A percentile compares a stretch with the other conserved stretches of the same genome.
Conservation (phyloP, 1,140 invertebrate genomes). For the Habropoda laboriosa region DNA sequence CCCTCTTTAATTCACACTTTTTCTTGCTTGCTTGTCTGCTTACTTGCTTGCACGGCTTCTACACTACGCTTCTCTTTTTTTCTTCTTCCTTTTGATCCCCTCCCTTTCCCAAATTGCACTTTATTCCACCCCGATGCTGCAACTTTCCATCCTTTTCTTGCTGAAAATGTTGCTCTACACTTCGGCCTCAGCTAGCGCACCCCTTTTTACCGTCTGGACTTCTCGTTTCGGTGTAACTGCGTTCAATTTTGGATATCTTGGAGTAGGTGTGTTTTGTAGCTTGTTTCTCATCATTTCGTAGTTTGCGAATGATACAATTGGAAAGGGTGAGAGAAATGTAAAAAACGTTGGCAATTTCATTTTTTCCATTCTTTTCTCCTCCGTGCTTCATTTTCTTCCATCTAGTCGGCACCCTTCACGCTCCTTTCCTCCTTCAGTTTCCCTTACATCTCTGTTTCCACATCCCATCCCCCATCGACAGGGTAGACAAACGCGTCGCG, state of each 20-base stretch:
- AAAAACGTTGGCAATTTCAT: neutral
- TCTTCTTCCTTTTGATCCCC: neutral
- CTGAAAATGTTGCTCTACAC: no score
- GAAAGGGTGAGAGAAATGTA: neutral
- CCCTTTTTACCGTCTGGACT: no score
- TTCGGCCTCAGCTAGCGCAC: no score
- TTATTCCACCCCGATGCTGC: neutral
- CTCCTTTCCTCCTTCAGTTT: neutral
- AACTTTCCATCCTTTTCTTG: neutral
- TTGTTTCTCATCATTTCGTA: no score
- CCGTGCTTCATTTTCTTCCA: neutral
- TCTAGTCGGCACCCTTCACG: no score
- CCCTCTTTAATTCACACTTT: neutral
- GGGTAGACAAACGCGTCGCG: slow-evolving; percentile 24
- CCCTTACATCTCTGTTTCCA: neutral
- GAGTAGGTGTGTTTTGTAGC: no score
- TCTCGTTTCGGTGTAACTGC: no score
- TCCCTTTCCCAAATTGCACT: neutral
- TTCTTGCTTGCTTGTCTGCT: neutral
- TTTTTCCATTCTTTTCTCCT: neutral
- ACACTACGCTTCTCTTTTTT: neutral
- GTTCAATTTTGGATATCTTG: no score
- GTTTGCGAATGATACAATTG: no score
- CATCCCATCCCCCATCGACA: neutral
- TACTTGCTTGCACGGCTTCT: neutral